Evolutionary conservation across 2,113 vertebrate genomes (phyloP), one percentile per base, ranked within the genome.

Genomic region (Acanthisitta chloris): DNA sequence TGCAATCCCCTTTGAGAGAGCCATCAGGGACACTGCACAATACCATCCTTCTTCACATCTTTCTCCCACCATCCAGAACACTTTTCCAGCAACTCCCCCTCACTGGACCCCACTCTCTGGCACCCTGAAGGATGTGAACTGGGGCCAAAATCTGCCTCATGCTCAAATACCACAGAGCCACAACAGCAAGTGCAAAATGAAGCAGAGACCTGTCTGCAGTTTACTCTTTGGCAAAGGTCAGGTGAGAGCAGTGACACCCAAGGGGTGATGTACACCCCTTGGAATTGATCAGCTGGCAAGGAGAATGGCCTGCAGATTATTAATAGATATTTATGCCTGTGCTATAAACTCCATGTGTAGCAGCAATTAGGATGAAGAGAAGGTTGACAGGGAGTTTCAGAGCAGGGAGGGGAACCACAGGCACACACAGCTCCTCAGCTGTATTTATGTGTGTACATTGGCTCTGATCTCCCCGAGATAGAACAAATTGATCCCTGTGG

Each of bases 41-140:
- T 3, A 20, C 4, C 29, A 12, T 67, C 0, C 0, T 10, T 82
- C 51, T 71, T 29, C 40, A 49, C 0, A 0, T 3, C 10, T 46
- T 85, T 54, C 31, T 71, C 11, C 23, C 31, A 23, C 16, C 16
- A 45, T 77, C 72, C 40, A 12, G 31, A 38, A 26, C 4, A 6
- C 31, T 80, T 81, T 71, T 55, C 40, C 28, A 18, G 33, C 34
- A 4, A 72, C 14, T 17, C 17, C 54, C 5, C 4, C 24, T 46
- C 46, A 17, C 38, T 49, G 78, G 5, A 55, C 66, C 4, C 2
- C 11, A 5, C 40, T 15, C 31, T 3, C 8, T 13, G 62, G 21
- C 42, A 46, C 9, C 28, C n/a, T 6, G 10, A 43, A 61, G 48
- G 52, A 10, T 49, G 58, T 9, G 46, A 80, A 45, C 13, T 6